Evolutionary conservation across 2,113 vertebrate species (phyloP).

Genomic region (Loxodonta africana): DNA sequence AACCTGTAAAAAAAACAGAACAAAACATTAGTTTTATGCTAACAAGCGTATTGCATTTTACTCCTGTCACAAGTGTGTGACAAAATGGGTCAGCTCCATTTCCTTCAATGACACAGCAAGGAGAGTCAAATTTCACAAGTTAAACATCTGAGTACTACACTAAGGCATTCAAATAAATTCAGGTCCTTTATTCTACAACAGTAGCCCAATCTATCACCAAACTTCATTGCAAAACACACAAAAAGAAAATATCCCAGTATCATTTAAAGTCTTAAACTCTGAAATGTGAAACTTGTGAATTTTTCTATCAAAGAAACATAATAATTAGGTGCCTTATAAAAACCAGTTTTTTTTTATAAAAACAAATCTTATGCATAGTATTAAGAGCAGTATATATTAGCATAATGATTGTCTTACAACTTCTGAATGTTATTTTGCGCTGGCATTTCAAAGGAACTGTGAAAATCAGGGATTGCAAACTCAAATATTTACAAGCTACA

Average conservation of each 20-base stretch:
- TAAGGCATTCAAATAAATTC: slow-evolving; percentile 79
- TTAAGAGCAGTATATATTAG: slow-evolving; percentile 15
- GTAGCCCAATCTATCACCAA: slow-evolving; percentile 81
- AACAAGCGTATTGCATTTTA: slow-evolving; percentile 23
- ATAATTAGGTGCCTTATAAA: slow-evolving; percentile 13
- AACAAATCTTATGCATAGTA: background rate
- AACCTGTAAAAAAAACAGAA: background rate
- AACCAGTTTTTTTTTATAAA: too few species aligned
- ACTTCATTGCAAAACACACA: slow-evolving; percentile 73
- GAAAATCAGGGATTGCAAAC: slow-evolving; percentile 6
- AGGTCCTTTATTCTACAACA: slow-evolving; percentile 75
- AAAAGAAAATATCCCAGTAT: slow-evolving; percentile 6
- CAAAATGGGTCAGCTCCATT: background rate
- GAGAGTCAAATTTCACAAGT: slow-evolving; percentile 43
- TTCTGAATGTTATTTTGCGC: slow-evolving; percentile 2
- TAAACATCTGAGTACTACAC: slow-evolving; percentile 67
- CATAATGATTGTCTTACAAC: background rate
- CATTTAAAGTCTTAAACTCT: background rate
- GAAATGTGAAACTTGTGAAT: slow-evolving; percentile 17
- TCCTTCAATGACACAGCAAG: background rate
- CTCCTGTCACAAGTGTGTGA: background rate
- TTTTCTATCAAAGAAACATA: slow-evolving; percentile 16
- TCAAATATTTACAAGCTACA: slow-evolving; percentile 17
- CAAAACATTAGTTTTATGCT: background rate
- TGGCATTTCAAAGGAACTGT: slow-evolving; percentile 9